Evolutionary conservation across 2,888 invertebrate species (phyloP), one percentile per base, ranked within the genome.

Genomic region (Ceratothoa steindachneri): DNA sequence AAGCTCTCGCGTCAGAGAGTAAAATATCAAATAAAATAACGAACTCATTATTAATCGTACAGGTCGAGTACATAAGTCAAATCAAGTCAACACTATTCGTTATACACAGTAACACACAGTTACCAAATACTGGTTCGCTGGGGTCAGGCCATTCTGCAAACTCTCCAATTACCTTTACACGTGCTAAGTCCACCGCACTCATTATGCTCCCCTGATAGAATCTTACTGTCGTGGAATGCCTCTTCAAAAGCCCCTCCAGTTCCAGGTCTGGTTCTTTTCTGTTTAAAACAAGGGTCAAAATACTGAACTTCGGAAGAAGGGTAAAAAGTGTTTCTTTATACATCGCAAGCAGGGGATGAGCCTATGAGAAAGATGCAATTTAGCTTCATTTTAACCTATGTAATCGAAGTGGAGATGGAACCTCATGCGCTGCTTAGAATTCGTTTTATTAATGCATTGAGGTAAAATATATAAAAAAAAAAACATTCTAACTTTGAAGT

Each of bases 131-230:
- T 70, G 73, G 71, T 69, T 70, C 55, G 72, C 72, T 60, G 70
- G 73, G 67, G 12, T 29, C 29, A 53, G 55, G 29, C 27, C 64
- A 64, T 64, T 55, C 9, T n/a, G 55, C 28, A 70, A 65, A 7
- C 28, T 2, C 64, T 64, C n/a, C 72, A 75, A 72, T 77, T 81
- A 82, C 82, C 83, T 87, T 87, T 67, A 87, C 87, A 79, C 88
- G 82, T 74, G 86, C 85, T 80, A 88, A 83, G 82, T 88, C 88
- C 81, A 87, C 85, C 7, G 87, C 86, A 82, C 88, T 87, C 87
- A 88, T 88, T 9, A 88, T 87, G 68, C 87, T 86, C 29, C 88
- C 88, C 80, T 87, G 87, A 82, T 88, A 87, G 82, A 87, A 88
- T 81, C 85, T 84, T 68, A 85, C 88, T 81, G 87, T 88, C 24